These are phyloP conservation scores for Psittacula derbiana DNA, from an alignment of 2,797 vertebrate genomes.

Conservation along the genomic window DNA sequence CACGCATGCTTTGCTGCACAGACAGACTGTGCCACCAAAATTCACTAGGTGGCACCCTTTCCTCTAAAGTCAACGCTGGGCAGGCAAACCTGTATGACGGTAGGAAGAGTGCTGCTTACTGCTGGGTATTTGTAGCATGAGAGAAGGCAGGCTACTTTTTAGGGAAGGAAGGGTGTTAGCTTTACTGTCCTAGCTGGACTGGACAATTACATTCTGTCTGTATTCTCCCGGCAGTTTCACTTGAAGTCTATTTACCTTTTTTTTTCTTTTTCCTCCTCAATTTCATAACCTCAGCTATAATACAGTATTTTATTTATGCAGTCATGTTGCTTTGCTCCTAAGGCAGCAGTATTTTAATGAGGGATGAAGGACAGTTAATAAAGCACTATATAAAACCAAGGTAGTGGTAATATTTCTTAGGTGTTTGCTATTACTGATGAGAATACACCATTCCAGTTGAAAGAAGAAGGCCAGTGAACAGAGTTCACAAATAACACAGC, in stretches of 20 bases:
- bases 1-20: background rate
- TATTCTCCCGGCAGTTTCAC: background rate
- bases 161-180: background rate
- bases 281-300: background rate
- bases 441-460: background rate
- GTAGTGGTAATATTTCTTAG: background rate
- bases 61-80: background rate
- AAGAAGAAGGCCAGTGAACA: background rate
- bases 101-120: background rate
- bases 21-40: background rate
- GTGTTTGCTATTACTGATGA: background rate
- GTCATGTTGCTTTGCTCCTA: background rate
- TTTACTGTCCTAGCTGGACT: background rate
- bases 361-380: background rate
- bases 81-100: accelerated
- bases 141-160: background rate
- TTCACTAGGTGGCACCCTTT: slow-evolving; percentile 35
- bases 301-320: background rate
- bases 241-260: background rate
- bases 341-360: background rate
- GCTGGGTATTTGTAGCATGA: background rate
- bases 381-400: background rate
- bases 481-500: background rate
- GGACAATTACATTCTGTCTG: background rate
- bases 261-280: background rate